phyloP scores from a whole-genome alignment of 2,113 vertebrate genomes.

The Ameiurus melas region DNA sequence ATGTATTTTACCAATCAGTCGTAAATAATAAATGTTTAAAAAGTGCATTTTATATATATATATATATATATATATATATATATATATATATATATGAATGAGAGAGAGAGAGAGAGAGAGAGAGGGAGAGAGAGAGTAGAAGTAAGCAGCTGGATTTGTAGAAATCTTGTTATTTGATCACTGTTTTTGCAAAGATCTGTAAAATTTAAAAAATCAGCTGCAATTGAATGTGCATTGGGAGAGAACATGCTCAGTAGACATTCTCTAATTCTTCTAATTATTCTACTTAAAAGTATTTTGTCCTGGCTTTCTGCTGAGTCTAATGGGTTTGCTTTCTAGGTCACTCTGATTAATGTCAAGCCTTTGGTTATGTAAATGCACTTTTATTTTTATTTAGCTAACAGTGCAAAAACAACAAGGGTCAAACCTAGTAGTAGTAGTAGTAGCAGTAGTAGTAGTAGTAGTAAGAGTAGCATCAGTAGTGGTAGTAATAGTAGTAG shows the following conservation, averaged over 20 bases:
- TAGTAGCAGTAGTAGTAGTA: no score
- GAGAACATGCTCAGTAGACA: neutral
- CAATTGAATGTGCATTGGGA: neutral
- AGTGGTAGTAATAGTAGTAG: no score
- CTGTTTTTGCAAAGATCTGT: neutral
- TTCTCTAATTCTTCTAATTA: conserved; percentile 1
- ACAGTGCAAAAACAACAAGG: conserved; percentile 25
- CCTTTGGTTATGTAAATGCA: conserved; percentile 12
- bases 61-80: no score
- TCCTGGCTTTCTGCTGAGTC: conserved; percentile 1
- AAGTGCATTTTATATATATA: no score
- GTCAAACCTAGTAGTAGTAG: no score
- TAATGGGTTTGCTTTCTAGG: conserved; percentile 29
- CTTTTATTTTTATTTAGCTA: conserved; percentile 1
- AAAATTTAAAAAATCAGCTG: neutral
- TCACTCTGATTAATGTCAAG: conserved; percentile 16
- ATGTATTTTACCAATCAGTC: neutral
- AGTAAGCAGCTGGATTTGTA: neutral
- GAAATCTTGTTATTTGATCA: neutral
- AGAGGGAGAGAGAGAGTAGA: no score
- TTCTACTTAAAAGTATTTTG: neutral
- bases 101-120: no score
- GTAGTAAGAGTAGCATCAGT: no score
- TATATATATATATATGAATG: no score
- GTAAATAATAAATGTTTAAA: no score